Evolutionary conservation across 2,113 vertebrate genomes (phyloP).

Genomic region (Semicossyphus pulcher): DNA sequence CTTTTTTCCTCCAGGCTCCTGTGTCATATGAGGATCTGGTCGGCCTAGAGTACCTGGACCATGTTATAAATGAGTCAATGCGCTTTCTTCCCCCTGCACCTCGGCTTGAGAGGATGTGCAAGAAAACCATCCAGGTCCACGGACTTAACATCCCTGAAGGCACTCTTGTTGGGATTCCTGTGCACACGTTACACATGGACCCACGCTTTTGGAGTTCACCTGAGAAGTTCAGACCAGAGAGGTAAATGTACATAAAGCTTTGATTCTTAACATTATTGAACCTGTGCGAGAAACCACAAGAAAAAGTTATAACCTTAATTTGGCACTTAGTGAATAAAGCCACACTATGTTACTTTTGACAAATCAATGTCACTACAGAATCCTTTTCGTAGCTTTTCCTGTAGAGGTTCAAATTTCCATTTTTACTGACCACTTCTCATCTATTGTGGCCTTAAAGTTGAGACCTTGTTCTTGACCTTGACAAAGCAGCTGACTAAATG

Average conservation of each 20-base stretch:
- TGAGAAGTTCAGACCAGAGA: conserved; percentile 71
- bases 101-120: conserved; percentile 70
- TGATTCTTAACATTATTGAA: background rate
- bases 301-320: too few relatives aligned
- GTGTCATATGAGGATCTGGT: conserved; percentile 54
- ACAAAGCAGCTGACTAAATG: too few relatives aligned
- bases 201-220: conserved; percentile 69
- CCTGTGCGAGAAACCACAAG: too few relatives aligned
- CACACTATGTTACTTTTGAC: too few relatives aligned
- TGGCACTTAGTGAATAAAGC: too few relatives aligned
- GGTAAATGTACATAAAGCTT: conserved; percentile 38
- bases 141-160: conserved; percentile 67
- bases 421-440: too few relatives aligned
- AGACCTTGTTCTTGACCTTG: too few relatives aligned
- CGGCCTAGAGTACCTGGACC: conserved; percentile 71
- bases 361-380: too few relatives aligned
- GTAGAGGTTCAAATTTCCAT: too few relatives aligned
- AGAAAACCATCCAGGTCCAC: conserved; percentile 58
- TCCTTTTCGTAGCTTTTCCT: too few relatives aligned
- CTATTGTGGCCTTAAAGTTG: too few relatives aligned
- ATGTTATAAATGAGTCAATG: conserved; percentile 63
- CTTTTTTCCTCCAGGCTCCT: conserved; percentile 28
- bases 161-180: conserved; percentile 51
- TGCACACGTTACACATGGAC: conserved; percentile 52
- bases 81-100: conserved; percentile 62